Percentiles rank a stretch among this genome's conserved stretches.
Conservation (phyloP, 92 coral and sea anemone species). For the Phenganax stokvisi region DNA sequence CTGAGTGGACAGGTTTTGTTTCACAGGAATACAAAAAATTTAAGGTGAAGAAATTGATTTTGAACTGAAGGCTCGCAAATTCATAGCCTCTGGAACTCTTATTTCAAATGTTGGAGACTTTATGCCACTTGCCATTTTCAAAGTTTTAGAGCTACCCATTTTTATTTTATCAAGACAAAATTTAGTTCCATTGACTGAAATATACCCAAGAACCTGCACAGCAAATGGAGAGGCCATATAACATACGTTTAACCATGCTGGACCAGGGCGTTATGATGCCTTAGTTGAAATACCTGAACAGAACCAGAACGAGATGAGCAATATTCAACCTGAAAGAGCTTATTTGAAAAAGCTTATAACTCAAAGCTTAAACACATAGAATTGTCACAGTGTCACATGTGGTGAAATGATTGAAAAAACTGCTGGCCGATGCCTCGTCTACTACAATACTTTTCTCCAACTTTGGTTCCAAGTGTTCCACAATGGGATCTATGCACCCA, state of each 20-base stretch:
- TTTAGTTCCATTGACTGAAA: constrained; percentile 20
- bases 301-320: not conserved
- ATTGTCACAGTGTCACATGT: constrained; percentile 46
- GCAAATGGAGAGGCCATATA: constrained; percentile 29
- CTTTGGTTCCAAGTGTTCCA: constrained; percentile 49
- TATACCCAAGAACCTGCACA: constrained; percentile 21
- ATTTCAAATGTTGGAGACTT: constrained; percentile 20
- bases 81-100: not conserved
- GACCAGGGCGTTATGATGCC: constrained; percentile 49
- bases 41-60: constrained; percentile 7
- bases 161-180: not conserved
- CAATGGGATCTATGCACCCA: constrained; percentile 53
- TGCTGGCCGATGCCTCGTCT: constrained; percentile 54
- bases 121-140: constrained; percentile 42
- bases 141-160: constrained; percentile 39
- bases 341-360: no score
- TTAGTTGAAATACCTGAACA: not conserved
- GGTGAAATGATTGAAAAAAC: constrained; percentile 57
- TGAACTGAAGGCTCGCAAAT: not conserved
- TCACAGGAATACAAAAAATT: constrained; percentile 24
- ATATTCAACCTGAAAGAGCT: not conserved
- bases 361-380: constrained; percentile 30
- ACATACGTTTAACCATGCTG: constrained; percentile 42
- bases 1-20: constrained; percentile 24
- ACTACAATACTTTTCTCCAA: constrained; percentile 46